phyloP scores from a whole-genome alignment of 2,797 vertebrate species.

The Eleutherodactylus coqui region DNA sequence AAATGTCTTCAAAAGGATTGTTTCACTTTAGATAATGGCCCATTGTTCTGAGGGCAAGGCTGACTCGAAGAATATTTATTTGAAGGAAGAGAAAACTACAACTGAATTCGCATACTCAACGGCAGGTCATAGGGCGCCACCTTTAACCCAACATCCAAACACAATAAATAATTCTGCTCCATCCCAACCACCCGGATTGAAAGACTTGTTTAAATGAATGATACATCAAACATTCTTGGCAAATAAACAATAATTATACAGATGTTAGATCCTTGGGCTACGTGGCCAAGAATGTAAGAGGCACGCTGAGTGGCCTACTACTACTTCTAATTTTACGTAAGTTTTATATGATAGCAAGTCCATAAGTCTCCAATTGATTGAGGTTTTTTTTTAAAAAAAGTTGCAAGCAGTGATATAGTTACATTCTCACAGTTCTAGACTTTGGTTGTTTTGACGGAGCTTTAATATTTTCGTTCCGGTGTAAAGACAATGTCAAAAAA shows the following conservation, averaged over 20 bases:
- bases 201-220: conserved; percentile 61
- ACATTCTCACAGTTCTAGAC: background rate
- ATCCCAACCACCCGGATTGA: conserved; percentile 47
- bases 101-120: conserved; percentile 60
- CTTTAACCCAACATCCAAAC: conserved; percentile 59
- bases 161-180: conserved; percentile 62
- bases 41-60: conserved; percentile 51
- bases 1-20: conserved; percentile 46
- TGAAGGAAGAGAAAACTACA: conserved; percentile 58
- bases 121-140: conserved; percentile 47
- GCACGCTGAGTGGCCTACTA: background rate
- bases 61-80: conserved; percentile 62
- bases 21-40: conserved; percentile 48
- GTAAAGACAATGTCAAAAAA: background rate
- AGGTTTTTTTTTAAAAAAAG: too few relatives aligned
- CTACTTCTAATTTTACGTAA: background rate
- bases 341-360: background rate
- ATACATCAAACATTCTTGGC: conserved; percentile 58
- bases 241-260: conserved; percentile 61
- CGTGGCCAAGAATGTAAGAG: conserved; percentile 26
- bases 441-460: background rate
- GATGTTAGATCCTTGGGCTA: conserved; percentile 44
- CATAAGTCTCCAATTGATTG: background rate
- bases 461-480: background rate
- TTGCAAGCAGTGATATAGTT: background rate